phyloP scores from a whole-genome alignment of 2,797 vertebrate species.

The Sebastes minor region DNA sequence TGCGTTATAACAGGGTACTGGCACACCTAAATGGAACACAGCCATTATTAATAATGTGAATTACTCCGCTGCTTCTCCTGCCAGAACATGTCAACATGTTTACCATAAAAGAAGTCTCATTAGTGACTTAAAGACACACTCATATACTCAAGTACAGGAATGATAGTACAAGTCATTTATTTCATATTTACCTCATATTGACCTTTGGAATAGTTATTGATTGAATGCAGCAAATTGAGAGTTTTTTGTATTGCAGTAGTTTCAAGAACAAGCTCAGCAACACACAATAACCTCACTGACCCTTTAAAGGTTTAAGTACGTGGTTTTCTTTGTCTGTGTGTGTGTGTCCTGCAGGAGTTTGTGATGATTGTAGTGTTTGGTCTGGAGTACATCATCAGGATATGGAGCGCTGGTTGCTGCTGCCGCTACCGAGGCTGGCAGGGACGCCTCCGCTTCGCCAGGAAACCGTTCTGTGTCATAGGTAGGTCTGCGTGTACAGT shows the following conservation, averaged over 20 bases:
- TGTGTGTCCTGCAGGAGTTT: slow-evolving; percentile 87
- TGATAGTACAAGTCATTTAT: not conserved
- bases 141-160: not conserved
- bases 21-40: not conserved
- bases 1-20: not conserved
- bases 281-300: not conserved
- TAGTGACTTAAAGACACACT: not conserved
- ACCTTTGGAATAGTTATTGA: not conserved
- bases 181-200: not conserved
- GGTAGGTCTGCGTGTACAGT: slow-evolving; percentile 77
- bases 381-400: slow-evolving; percentile 97
- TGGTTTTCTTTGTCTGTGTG: not conserved
- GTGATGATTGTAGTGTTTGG: slow-evolving; percentile 99
- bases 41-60: not conserved
- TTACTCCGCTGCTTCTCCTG: not conserved
- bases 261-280: not conserved
- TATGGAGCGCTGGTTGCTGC: slow-evolving; percentile 99
- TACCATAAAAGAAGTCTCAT: not conserved
- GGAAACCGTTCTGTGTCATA: slow-evolving; percentile 98
- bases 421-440: slow-evolving; percentile 99
- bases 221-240: not conserved
- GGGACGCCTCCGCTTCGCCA: slow-evolving; percentile 94
- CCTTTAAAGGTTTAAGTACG: not conserved
- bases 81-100: not conserved
- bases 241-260: not conserved